Evolutionary conservation across 2,113 vertebrate species (phyloP).

Genomic region (Ovis canadensis): DNA sequence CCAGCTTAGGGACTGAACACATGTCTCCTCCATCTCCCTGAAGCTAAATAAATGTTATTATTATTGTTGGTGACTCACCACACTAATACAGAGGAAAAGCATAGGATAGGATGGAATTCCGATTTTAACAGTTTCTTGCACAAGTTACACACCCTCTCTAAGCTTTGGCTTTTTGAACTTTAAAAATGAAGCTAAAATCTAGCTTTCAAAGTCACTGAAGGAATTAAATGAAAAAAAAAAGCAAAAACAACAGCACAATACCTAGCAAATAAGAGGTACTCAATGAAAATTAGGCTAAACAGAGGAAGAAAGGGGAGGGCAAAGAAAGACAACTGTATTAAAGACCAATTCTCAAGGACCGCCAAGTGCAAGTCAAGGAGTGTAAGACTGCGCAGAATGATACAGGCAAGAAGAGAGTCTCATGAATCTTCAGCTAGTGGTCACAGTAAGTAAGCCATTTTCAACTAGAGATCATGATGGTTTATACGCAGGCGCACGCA

Average conservation of each 20-base stretch:
- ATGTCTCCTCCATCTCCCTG: not conserved
- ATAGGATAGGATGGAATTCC: not conserved
- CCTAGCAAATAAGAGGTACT: not conserved
- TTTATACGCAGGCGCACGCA: not conserved
- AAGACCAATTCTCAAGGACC: not conserved
- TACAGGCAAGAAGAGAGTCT: not conserved
- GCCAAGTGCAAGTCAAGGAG: not conserved
- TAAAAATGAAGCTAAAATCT: not conserved
- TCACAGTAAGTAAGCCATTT: not conserved
- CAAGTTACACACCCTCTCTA: not conserved
- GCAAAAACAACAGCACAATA: not conserved
- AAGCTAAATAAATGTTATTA: not conserved
- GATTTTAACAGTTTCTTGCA: not conserved
- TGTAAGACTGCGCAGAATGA: not conserved
- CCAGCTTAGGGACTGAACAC: not conserved
- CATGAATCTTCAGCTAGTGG: not conserved
- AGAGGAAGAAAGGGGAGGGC: not conserved
- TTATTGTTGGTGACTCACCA: not conserved
- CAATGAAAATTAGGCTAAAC: not conserved
- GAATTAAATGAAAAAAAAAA: not conserved
- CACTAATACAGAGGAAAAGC: not conserved
- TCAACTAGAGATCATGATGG: not conserved
- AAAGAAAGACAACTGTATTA: not conserved
- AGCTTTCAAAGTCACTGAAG: not conserved
- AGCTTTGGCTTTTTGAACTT: not conserved